phyloP scores from a whole-genome alignment of 2,888 invertebrate genomes.

The Synanthedon myopaeformis region DNA sequence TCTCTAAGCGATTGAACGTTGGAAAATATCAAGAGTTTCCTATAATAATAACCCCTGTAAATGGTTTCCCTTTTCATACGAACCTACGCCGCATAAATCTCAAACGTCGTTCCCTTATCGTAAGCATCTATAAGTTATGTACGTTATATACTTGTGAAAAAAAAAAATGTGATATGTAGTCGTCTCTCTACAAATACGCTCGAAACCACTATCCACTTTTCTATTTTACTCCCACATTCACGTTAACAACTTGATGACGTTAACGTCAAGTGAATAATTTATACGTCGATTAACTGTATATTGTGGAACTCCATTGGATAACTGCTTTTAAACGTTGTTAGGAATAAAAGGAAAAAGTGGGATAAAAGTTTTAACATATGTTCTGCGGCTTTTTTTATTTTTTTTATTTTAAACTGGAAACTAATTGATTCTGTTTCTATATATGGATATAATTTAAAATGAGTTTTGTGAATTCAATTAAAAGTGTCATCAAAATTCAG shows the following conservation, averaged over 20 bases:
- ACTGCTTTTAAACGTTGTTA: not conserved
- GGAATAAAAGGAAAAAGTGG: no score
- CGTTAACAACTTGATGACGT: not conserved
- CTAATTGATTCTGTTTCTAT: no score
- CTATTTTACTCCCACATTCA: not conserved
- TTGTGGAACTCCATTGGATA: not conserved
- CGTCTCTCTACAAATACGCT: not conserved
- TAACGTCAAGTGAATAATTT: not conserved
- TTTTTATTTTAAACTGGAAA: no score
- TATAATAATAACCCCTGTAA: constrained; percentile 16
- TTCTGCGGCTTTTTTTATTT: no score
- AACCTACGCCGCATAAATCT: constrained; percentile 24
- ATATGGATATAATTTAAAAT: no score
- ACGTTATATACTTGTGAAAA: constrained; percentile 20
- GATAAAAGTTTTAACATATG: no score
- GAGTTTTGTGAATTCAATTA: no score
- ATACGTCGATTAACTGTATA: not conserved
- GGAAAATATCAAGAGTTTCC: constrained; percentile 10
- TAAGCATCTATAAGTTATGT: constrained; percentile 23
- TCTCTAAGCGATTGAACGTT: constrained; percentile 1
- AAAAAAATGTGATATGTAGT: constrained; percentile 14
- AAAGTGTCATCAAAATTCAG: no score
- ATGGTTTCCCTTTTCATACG: constrained; percentile 21
- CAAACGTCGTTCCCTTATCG: constrained; percentile 21
- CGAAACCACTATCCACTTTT: not conserved